A percentile compares a stretch with the other conserved stretches of the same genome.
Conservation (phyloP, 2,888 invertebrate genomes). For the Nomada flava region DNA sequence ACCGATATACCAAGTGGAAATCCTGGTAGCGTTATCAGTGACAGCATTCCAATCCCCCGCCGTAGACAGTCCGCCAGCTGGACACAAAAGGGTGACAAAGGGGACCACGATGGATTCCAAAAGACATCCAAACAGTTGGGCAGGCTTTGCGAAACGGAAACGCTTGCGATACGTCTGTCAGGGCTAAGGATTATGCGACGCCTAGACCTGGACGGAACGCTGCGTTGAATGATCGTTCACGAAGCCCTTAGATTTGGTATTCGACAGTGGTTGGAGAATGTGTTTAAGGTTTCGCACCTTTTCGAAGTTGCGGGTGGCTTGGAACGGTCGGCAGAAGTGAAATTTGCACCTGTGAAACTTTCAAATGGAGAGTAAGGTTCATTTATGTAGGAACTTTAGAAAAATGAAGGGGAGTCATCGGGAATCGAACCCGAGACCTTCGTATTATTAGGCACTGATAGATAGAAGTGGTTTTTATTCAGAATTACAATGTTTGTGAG, state of each 20-base stretch:
- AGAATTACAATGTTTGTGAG: too few relatives aligned
- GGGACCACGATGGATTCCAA: conserved; percentile 11
- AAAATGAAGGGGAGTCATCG: too few relatives aligned
- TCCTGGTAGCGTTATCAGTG: conserved; percentile 34
- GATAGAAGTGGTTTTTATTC: too few relatives aligned
- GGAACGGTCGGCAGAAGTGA: too few relatives aligned
- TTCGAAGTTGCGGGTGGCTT: too few relatives aligned
- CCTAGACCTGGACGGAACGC: background rate
- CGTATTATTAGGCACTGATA: too few relatives aligned
- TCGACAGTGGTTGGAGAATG: too few relatives aligned
- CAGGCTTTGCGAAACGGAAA: conserved; percentile 34
- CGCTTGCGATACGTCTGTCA: conserved; percentile 18
- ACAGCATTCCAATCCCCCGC: conserved; percentile 31
- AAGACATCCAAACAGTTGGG: conserved; percentile 34
- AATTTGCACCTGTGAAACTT: too few relatives aligned
- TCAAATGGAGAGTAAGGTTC: too few relatives aligned
- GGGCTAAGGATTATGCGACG: conserved; percentile 30
- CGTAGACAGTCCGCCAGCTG: conserved; percentile 2
- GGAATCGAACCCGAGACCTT: too few relatives aligned
- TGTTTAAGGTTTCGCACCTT: too few relatives aligned
- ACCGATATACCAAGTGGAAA: conserved; percentile 36
- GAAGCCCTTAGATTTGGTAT: background rate
- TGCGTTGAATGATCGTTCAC: conserved; percentile 20
- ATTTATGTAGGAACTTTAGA: too few relatives aligned
- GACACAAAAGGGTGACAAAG: conserved; percentile 35